Base-by-base conservation (phyloP, 2,797 vertebrate genomes). In the Pitangus sulphuratus region DNA sequence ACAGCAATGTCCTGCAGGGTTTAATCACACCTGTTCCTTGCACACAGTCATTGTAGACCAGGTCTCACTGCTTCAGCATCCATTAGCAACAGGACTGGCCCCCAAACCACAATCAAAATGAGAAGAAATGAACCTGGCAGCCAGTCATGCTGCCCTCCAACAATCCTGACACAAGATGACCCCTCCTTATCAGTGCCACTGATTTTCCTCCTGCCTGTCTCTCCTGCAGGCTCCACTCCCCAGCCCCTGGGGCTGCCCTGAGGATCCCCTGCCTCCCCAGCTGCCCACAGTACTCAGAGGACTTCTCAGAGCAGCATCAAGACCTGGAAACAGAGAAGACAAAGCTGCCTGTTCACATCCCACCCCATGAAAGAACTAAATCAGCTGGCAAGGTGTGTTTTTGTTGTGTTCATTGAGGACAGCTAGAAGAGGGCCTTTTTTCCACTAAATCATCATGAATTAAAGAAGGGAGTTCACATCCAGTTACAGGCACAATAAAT, bases 221-320 rank as follows among this genome's bases (percentile, higher is more conserved):
- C 31, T 74, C 61, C 68, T 31, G 13, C 33, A 28, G 28, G 15
- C 30, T 45, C 57, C 1, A 1, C 6, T 24, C 19, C 15, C 25
- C 39, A 56, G 26, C 5, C 26, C 24, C 28, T 19, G 31, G 14
- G 31, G 31, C 30, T 68, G 56, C 9, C 45, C 26, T 22, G 11
- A 0, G 0, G 39, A 15, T 35, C 11, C 7, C 12, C 14, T 45
- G 30, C 31, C n/a, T 48, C 47, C 40, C 16, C 72, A 70, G 56
- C 42, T 42, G 17, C 13, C 72, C 7, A 1, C 1, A 3, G 30
- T 42, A 47, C 35, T 44, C 8, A 1, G 0, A 1, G 14, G 33
- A 33, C 53, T 87, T 66, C 1, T 1, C 22, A 66, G 39, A 54
- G 30, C 70, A 61, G 28, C 58, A 54, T 5, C 2, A 5, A 45